phyloP scores from a whole-genome alignment of 2,797 vertebrate genomes.

The Tenualosa ilisha region DNA sequence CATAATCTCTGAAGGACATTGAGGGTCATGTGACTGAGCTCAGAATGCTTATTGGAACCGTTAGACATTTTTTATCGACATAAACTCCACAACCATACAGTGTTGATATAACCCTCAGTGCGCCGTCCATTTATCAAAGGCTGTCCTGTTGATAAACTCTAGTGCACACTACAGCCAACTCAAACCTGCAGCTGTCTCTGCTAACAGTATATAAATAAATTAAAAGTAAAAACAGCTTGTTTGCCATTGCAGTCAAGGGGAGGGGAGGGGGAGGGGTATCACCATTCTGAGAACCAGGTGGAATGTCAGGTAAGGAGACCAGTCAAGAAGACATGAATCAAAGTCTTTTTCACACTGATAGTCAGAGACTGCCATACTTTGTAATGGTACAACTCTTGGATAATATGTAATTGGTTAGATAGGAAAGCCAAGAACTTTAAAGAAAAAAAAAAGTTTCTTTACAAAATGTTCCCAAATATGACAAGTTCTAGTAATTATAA shows the following conservation, averaged over 20 bases:
- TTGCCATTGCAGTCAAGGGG: not conserved
- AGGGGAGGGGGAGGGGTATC: not conserved
- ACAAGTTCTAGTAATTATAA: too few species aligned
- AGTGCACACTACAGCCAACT: constrained; percentile 23
- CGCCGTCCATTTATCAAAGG: constrained; percentile 59
- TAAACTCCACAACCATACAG: constrained; percentile 50
- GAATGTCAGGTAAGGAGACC: not conserved
- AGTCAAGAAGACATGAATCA: not conserved
- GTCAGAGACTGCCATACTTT: not conserved
- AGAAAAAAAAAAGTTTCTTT: too few species aligned
- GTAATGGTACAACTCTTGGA: not conserved
- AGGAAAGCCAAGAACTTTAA: not conserved
- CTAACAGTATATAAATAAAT: constrained; percentile 18
- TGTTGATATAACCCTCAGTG: constrained; percentile 52
- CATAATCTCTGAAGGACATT: constrained; percentile 49
- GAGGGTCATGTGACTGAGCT: constrained; percentile 61
- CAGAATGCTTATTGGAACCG: constrained; percentile 46
- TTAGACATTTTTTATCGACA: constrained; percentile 43
- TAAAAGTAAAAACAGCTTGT: constrained; percentile 2
- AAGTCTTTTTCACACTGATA: not conserved
- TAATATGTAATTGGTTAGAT: not conserved
- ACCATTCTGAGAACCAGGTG: not conserved
- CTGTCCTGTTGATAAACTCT: constrained; percentile 24
- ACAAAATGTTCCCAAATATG: too few species aligned
- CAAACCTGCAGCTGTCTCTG: constrained; percentile 36